Conservation (phyloP, 1,140 invertebrate species). For the Megalopta genalis region DNA sequence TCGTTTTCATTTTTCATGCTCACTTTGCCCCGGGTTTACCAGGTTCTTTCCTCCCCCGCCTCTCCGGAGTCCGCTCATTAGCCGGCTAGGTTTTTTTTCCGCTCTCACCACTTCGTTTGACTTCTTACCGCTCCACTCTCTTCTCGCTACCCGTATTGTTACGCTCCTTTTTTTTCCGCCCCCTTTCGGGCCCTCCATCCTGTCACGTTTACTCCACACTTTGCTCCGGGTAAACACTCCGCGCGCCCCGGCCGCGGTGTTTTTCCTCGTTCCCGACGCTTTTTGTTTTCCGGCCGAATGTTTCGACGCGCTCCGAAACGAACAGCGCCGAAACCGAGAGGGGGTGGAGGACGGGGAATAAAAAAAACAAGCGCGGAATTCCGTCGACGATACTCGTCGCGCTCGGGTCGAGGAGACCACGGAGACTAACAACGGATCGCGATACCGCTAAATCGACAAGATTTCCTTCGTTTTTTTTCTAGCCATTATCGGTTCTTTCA, state of each 20-base stretch:
- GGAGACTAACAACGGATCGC: neutral
- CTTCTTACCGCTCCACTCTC: neutral
- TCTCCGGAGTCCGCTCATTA: neutral
- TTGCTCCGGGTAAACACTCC: neutral
- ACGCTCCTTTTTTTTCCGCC: neutral
- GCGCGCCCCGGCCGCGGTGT: neutral
- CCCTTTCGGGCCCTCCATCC: neutral
- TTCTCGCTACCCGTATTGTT: neutral
- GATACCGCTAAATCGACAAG: too few species aligned
- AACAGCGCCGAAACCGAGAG: too few species aligned
- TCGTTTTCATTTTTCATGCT: slow-evolving; percentile 3
- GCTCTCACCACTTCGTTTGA: slow-evolving; percentile 4
- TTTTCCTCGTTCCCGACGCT: neutral
- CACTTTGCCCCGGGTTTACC: neutral
- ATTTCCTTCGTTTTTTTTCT: too few species aligned
- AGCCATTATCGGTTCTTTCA: too few species aligned
- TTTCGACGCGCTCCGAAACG: neutral
- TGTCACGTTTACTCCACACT: neutral
- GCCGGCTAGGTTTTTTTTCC: neutral
- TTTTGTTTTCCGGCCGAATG: neutral
- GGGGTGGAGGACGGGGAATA: too few species aligned
- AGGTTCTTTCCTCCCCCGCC: too few species aligned
- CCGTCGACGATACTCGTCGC: neutral
- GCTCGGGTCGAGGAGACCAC: neutral
- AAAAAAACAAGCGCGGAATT: neutral